Percentiles rank a stretch among this genome's conserved stretches.
phyloP scores from a whole-genome alignment of 2,797 vertebrate species.

The Thunnus albacares region DNA sequence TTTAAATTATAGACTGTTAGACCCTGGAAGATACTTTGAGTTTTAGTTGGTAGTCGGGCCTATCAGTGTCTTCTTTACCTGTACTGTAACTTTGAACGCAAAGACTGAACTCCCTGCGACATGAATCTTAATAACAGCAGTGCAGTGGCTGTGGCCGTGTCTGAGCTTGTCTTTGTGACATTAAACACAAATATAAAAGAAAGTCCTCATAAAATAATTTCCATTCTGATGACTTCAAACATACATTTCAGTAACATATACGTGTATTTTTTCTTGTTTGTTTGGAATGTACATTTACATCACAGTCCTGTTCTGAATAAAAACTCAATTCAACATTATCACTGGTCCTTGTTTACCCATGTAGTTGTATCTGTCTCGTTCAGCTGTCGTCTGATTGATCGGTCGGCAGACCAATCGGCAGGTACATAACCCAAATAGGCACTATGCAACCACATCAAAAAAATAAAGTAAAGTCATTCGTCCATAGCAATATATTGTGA shows the following conservation, averaged over 20 bases:
- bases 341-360: slow-evolving; percentile 19
- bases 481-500: slow-evolving; percentile 75
- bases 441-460: slow-evolving; percentile 79
- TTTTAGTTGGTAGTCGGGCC: slow-evolving; percentile 28
- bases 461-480: slow-evolving; percentile 66
- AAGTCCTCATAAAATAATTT: slow-evolving; percentile 13
- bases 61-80: slow-evolving; percentile 41
- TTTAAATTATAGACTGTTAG: slow-evolving; percentile 24
- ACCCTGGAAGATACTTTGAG: slow-evolving; percentile 24
- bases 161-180: slow-evolving; percentile 7
- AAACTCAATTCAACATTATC: slow-evolving; percentile 15
- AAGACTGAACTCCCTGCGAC: slow-evolving; percentile 7
- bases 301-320: slow-evolving; percentile 44
- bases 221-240: slow-evolving; percentile 37
- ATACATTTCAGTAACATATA: slow-evolving; percentile 33
- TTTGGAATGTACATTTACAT: slow-evolving; percentile 74
- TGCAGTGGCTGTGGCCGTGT: slow-evolving; percentile 1
- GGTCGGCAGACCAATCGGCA: slow-evolving; percentile 41
- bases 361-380: slow-evolving; percentile 23
- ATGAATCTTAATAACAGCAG: slow-evolving; percentile 11
- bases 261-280: slow-evolving; percentile 32
- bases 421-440: slow-evolving; percentile 74
- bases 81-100: slow-evolving; percentile 47
- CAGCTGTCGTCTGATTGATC: slow-evolving; percentile 46
- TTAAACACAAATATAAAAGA: slow-evolving; percentile 22